Base-by-base conservation (phyloP, 2,888 invertebrate species). In the Troides oblongomaculatus region DNA sequence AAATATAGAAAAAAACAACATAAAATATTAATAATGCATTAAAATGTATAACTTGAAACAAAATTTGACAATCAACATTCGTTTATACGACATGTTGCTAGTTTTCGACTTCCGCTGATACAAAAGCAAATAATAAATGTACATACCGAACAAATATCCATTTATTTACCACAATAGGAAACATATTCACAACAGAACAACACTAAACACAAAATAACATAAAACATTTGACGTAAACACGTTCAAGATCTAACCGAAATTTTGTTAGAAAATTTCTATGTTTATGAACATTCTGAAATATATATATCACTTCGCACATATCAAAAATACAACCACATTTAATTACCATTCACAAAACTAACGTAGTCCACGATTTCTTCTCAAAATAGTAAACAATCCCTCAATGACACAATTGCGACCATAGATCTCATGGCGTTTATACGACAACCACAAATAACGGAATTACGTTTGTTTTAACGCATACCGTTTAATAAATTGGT, bases 371-470 rank as follows among this genome's bases (percentile, higher is more conserved):
- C 75, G 79, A 75, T 82, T 80, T 77, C 76, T 83, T 84, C 84
- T 81, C 78, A 84, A 88, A 90, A 87, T 91, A 89, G 90, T 92
- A 92, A 92, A 92, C 91, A 92, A 91, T 89, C 87, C 76, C 74
- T 76, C 78, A 84, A 77, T 90, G 90, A 92, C 91, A 91, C 90
- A 88, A 89, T 86, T 85, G 81, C 84, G 82, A 89, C 90, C 91
- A 91, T 91, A 91, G 91, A 91, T 84, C 81, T 77, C 81, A 85
- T 85, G 85, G 91, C 91, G 89, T 90, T 88, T 81, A 87, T 84
- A 87, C 81, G 82, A 80, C 78, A 80, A 87, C 88, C 89, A 89
- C 85, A 90, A 88, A 90, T 84, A 89, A 88, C 84, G 82, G 83
- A 86, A 81, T 79, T 72, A 56, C 77, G 80, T 82, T 86, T 76